These are phyloP conservation scores for Anser brachyrhynchus DNA, from an alignment of 2,113 vertebrate species.

Conservation along the genomic window DNA sequence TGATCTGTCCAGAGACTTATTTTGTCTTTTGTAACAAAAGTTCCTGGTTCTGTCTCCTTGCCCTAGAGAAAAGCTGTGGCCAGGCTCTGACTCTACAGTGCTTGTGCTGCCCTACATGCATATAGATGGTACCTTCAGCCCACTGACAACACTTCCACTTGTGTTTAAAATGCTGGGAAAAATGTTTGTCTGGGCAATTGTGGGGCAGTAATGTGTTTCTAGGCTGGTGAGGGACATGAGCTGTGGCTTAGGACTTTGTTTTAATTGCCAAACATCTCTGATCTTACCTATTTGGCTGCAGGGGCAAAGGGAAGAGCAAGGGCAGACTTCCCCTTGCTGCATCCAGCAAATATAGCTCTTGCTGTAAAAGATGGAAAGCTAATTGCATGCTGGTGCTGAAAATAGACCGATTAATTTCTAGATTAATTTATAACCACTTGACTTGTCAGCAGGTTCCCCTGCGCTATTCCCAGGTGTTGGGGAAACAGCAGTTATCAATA, in stretches of 20 bases:
- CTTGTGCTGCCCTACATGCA: not conserved
- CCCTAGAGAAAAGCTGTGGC: not conserved
- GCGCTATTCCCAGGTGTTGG: not conserved
- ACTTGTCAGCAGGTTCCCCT: slow-evolving; percentile 43
- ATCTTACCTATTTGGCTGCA: not conserved
- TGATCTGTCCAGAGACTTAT: not conserved
- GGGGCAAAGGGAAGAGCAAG: not conserved
- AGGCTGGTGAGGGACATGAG: not conserved
- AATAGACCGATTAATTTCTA: slow-evolving; percentile 27
- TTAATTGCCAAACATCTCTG: not conserved
- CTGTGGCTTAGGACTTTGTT: not conserved
- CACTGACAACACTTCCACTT: not conserved
- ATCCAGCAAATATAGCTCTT: not conserved
- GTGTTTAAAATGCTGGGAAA: not conserved
- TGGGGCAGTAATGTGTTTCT: not conserved
- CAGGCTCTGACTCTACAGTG: not conserved
- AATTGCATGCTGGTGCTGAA: slow-evolving; percentile 7
- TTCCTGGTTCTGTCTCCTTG: not conserved
- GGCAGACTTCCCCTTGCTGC: not conserved
- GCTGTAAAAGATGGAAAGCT: not conserved
- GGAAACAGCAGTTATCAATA: not conserved
- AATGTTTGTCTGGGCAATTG: not conserved
- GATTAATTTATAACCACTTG: slow-evolving; percentile 47
- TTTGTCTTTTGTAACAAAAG: not conserved
- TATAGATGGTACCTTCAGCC: not conserved